Percentiles rank a stretch among this genome's conserved stretches.
These are phyloP conservation scores for Xestia sexstrigata DNA, from an alignment of 2,888 invertebrate genomes.

Conservation along the genomic window DNA sequence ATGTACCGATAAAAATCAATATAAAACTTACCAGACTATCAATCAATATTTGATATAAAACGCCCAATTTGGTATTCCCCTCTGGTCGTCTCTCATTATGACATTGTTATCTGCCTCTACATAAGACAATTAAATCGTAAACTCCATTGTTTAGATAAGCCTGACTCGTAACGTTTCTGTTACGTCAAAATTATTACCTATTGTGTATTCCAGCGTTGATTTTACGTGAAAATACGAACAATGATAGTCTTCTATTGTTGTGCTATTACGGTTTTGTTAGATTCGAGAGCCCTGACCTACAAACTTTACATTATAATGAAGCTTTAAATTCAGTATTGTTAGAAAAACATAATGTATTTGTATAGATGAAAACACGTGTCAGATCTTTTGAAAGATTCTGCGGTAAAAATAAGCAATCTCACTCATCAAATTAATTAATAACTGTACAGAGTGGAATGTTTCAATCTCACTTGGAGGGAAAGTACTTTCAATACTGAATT, in stretches of 20 bases:
- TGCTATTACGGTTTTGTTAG: conserved; percentile 32
- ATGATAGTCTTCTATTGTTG: conserved; percentile 44
- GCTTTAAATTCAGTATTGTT: background rate
- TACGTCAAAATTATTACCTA: conserved; percentile 50
- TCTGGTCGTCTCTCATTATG: conserved; percentile 12
- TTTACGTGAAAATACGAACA: conserved; percentile 46
- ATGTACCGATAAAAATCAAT: background rate
- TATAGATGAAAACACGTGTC: background rate
- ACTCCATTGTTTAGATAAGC: conserved; percentile 50
- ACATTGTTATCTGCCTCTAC: conserved; percentile 49
- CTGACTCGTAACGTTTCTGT: conserved; percentile 41
- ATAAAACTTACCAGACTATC: background rate
- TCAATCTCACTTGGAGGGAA: too few species aligned
- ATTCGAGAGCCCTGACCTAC: conserved; percentile 40
- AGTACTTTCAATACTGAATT: too few species aligned
- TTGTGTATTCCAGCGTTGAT: conserved; percentile 43
- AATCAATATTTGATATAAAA: conserved; percentile 20
- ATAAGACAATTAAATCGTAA: conserved; percentile 48
- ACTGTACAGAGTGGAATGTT: background rate
- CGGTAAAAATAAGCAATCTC: too few species aligned
- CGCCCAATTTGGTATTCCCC: conserved; percentile 8
- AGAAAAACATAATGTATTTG: background rate
- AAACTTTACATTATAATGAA: background rate
- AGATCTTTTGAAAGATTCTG: background rate
- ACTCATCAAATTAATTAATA: too few species aligned